Conservation (phyloP, 2,113 vertebrate genomes). For the Mohoua ochrocephala region DNA sequence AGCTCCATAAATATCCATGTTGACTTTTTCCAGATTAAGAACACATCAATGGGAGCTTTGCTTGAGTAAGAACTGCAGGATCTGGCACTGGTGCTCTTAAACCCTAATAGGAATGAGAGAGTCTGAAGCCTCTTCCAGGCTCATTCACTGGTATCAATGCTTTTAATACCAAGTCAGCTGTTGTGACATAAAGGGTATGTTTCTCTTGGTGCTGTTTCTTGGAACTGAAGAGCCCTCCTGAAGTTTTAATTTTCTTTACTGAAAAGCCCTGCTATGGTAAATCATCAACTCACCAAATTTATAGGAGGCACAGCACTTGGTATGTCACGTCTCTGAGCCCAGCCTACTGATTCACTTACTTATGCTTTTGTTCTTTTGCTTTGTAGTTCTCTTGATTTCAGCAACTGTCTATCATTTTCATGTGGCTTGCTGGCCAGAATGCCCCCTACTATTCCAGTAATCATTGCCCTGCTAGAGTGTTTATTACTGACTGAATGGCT, state of each 20-base stretch:
- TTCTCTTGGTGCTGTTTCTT: slow-evolving; percentile 54
- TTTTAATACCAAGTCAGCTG: slow-evolving; percentile 51
- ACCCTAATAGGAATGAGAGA: slow-evolving; percentile 34
- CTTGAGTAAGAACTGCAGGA: slow-evolving; percentile 39
- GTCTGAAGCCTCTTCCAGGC: slow-evolving; percentile 31
- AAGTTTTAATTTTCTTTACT: slow-evolving; percentile 67
- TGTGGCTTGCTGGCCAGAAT: slow-evolving; percentile 40
- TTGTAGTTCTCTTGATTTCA: slow-evolving; percentile 58
- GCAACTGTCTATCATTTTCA: slow-evolving; percentile 63
- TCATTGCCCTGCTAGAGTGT: slow-evolving; percentile 33
- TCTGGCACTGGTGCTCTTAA: slow-evolving; percentile 39
- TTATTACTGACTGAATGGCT: slow-evolving; percentile 30
- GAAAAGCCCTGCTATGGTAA: slow-evolving; percentile 57
- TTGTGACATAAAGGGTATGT: slow-evolving; percentile 49
- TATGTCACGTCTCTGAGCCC: slow-evolving; percentile 44
- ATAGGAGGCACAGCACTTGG: slow-evolving; percentile 53
- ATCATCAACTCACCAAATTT: slow-evolving; percentile 56
- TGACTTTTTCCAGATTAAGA: slow-evolving; percentile 63
- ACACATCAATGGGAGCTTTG: slow-evolving; percentile 45
- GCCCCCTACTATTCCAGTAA: slow-evolving; percentile 37
- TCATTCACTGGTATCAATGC: slow-evolving; percentile 49
- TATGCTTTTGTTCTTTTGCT: slow-evolving; percentile 52
- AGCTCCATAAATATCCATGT: slow-evolving; percentile 61
- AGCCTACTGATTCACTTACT: slow-evolving; percentile 52
- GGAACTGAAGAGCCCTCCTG: slow-evolving; percentile 53